These are phyloP conservation scores for Hydraecia micacea DNA, from an alignment of 2,888 invertebrate genomes.

Conservation along the genomic window DNA sequence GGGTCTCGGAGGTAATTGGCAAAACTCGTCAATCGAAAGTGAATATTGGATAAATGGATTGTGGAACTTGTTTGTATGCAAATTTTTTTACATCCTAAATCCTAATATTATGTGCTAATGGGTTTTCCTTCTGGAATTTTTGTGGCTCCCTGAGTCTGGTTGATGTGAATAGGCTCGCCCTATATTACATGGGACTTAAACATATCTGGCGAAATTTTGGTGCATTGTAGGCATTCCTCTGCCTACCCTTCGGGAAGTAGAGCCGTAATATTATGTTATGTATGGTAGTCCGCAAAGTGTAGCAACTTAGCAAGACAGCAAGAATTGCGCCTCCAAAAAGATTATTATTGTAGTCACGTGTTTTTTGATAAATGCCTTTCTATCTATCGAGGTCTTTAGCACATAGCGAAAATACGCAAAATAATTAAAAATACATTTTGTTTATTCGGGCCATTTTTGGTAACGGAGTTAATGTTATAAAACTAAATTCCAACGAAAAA, in stretches of 20 bases:
- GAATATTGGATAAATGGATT: not conserved
- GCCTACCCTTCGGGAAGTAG: not conserved
- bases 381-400: constrained; percentile 45
- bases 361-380: constrained; percentile 13
- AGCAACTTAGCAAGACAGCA: not conserved
- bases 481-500: constrained; percentile 47
- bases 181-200: not conserved
- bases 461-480: constrained; percentile 2
- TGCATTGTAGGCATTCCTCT: not conserved
- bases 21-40: not conserved
- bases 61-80: not conserved
- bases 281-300: constrained; percentile 4
- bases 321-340: not conserved
- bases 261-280: not conserved
- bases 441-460: not conserved
- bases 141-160: no score
- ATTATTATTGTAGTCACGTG: not conserved
- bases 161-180: not conserved
- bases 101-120: not conserved
- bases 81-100: not conserved
- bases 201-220: not conserved
- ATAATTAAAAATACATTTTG: not conserved
- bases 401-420: constrained; percentile 5
- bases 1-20: not conserved
- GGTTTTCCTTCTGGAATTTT: not conserved